Evolutionary conservation across 2,113 vertebrate genomes (phyloP), one percentile per base, ranked within the genome.

Genomic region (Cygnus atratus): DNA sequence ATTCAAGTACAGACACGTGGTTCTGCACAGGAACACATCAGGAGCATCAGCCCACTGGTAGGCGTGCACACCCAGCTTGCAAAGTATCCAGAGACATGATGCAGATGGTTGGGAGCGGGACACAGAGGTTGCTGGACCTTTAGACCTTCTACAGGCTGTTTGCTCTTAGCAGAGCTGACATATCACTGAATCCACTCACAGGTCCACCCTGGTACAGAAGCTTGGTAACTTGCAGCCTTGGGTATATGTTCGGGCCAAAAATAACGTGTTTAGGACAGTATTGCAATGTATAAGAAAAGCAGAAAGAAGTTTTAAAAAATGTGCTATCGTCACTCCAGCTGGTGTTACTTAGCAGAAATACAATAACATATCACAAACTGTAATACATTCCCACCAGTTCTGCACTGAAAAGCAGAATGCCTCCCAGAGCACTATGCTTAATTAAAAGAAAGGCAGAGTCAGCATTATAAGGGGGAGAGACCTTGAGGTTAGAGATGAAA

Each of bases 221-320:
- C 28, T 48, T 66, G 15, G 72, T 80, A 77, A 8, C 15, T 68
- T 77, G 58, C 31, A 84, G 37, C n/a, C 3, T 14, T 67, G 75
- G 24, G 10, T 46, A 50, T 15, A 31, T 62, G 66, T 54, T 61
- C 4, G 9, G n/a, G 14, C 74, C 77, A 39, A 77, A 83, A 95
- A 67, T 20, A 61, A 17, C 10, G 31, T 66, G 9, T 68, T 82
- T 70, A 86, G 72, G 35, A 66, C 35, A 73, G 37, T 6, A 39
- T 20, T 73, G 41, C 31, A 50, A 78, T 43, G 24, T 25, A 19
- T 39, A 48, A 88, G 57, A 48, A 82, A 79, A 80, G 25, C 35
- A 87, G 35, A 87, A 85, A 61, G 31, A 19, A n/a, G 83, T 54
- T 95, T 77, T 76, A 46, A 94, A 85, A 57, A 83, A 84, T 25